Conservation (phyloP, 2,888 invertebrate genomes). For the Latrodectus elegans region DNA sequence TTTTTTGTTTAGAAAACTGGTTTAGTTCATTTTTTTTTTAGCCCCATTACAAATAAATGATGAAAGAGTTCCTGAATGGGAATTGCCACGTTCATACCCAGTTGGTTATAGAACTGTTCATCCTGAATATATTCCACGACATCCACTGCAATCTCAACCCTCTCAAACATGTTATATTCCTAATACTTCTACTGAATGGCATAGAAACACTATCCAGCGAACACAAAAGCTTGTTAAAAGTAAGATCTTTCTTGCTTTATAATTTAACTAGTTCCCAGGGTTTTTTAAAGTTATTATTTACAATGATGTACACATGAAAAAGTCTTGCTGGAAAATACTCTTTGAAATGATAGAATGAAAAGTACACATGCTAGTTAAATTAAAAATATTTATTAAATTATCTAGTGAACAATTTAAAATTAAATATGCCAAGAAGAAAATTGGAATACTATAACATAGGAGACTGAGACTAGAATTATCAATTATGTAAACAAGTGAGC, state of each 20-base stretch:
- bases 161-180: slow-evolving; percentile 58
- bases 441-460: too few relatives aligned
- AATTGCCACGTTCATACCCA: slow-evolving; percentile 63
- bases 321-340: too few relatives aligned
- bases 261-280: too few relatives aligned
- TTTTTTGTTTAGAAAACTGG: background rate
- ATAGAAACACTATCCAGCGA: slow-evolving; percentile 39
- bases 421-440: too few relatives aligned
- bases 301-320: too few relatives aligned
- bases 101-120: slow-evolving; percentile 62
- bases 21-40: background rate
- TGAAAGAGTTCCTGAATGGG: slow-evolving; percentile 63
- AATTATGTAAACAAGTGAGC: too few relatives aligned
- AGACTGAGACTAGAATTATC: too few relatives aligned
- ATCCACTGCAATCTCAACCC: slow-evolving; percentile 48
- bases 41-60: slow-evolving; percentile 64
- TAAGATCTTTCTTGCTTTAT: background rate
- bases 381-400: too few relatives aligned
- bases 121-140: slow-evolving; percentile 65
- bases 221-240: slow-evolving; percentile 55
- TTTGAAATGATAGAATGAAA: too few relatives aligned
- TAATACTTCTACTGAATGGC: slow-evolving; percentile 61
- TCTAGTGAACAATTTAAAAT: too few relatives aligned
- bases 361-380: too few relatives aligned
- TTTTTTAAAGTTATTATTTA: too few relatives aligned